Base-by-base conservation (phyloP, 2,797 vertebrate species). In the Sphaeramia orbicularis region DNA sequence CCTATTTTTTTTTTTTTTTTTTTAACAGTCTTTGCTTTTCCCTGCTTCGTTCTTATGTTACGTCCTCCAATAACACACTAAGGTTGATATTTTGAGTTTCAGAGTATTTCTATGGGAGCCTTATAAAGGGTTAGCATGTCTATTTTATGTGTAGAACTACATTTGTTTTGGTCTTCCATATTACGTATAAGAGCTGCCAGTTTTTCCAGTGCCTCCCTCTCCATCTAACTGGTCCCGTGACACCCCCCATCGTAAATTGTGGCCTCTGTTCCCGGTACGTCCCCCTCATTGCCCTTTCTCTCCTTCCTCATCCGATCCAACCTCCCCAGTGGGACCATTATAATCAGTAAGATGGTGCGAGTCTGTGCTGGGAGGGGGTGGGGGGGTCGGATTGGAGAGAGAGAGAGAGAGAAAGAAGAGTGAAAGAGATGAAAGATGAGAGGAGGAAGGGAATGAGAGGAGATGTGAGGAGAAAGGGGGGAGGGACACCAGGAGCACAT, bases 241-340 rank as follows among this genome's bases (percentile, higher is more conserved):
- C 7, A 18, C n/a, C n/a, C 62, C 13, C 0, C 55, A 44, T 87
- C 66, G 11, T 90, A 85, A 85, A 89, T 82, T 38, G 67, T 47
- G 65, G 45, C 75, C 73, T 58, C 65, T 10, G 14, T 57, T 74
- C 71, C 73, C 83, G 63, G 13, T 1, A 41, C 41, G 37, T 62
- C 55, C 56, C 55, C 38, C 37, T 71, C 52, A 4, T 83, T 80
- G 83, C 54, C 73, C 79, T 54, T 69, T 71, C 53, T 64, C 73
- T 79, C 65, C 68, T 73, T 68, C 65, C 48, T 83, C 71, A 67
- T 84, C 76, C 71, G 43, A 66, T 65, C 65, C 68, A 69, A 64
- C 67, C 67, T 71, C 41, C 87, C 86, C 83, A 59, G 43, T 71
- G 89, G 89, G 85, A 86, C 80, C 78, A 80, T 86, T 89, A 78